These are phyloP conservation scores for Agelas oroides DNA, from an alignment of 37 sponge, comb jelly and placozoan species.

Conservation along the genomic window DNA sequence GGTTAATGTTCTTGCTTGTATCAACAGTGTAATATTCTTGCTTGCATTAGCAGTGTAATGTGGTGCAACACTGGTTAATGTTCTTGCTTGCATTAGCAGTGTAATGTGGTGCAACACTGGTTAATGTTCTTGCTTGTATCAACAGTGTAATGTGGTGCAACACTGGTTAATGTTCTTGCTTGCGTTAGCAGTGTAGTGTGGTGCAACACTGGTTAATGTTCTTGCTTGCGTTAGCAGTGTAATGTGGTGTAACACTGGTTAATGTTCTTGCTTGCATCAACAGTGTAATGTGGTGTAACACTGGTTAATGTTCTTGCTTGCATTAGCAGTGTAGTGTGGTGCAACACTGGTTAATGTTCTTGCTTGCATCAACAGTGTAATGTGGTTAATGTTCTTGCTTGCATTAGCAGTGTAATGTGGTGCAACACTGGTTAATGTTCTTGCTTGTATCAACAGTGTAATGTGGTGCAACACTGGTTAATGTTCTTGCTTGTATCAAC, in stretches of 20 bases:
- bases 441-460: not conserved
- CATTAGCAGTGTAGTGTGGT: constrained; percentile 47
- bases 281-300: not conserved
- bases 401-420: too few species aligned
- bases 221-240: constrained; percentile 54
- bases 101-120: not conserved
- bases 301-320: not conserved
- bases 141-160: constrained; percentile 49
- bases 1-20: not conserved
- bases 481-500: not conserved
- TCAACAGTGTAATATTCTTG: too few species aligned
- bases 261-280: too few species aligned
- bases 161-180: not conserved
- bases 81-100: too few species aligned
- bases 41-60: not conserved
- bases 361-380: too few species aligned
- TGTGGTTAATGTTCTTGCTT: too few species aligned
- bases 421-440: not conserved
- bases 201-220: not conserved
- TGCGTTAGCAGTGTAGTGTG: too few species aligned
- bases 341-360: not conserved
- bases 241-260: not conserved
- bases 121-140: not conserved
- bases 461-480: not conserved
- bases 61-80: not conserved